A percentile compares a stretch with the other conserved stretches of the same genome.
Evolutionary conservation across 2,888 invertebrate species (phyloP).

Genomic region (Netelia melanura): DNA sequence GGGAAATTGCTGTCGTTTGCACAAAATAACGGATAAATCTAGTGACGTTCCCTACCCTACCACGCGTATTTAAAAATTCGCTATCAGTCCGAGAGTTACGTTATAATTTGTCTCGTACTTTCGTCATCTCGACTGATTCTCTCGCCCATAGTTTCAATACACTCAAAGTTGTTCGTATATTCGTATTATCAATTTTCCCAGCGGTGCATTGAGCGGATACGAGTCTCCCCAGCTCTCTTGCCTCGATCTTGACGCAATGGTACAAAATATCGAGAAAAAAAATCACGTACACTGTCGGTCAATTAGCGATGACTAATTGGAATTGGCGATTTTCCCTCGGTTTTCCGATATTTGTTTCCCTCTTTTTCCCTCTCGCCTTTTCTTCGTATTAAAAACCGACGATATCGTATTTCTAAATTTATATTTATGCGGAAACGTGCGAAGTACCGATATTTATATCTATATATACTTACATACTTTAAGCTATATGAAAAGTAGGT

Average conservation of each 20-base stretch:
- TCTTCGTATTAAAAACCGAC: not conserved
- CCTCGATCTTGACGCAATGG: slow-evolving; percentile 20
- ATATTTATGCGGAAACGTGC: not conserved
- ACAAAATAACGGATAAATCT: not conserved
- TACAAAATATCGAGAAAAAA: not conserved
- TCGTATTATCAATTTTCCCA: not conserved
- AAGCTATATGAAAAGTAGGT: not conserved
- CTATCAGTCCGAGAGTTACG: too few relatives aligned
- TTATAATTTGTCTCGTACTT: not conserved
- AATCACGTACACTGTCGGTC: not conserved
- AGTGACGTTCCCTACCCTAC: not conserved
- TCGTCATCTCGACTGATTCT: not conserved
- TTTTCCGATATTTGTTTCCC: not conserved
- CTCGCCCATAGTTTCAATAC: not conserved
- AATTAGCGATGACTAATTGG: slow-evolving; percentile 38
- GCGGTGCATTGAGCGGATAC: slow-evolving; percentile 2
- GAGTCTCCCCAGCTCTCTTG: not conserved
- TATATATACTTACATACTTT: not conserved
- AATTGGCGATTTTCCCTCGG: not conserved
- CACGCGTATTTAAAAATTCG: too few relatives aligned
- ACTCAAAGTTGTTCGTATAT: not conserved
- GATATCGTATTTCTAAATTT: not conserved
- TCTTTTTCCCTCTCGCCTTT: not conserved
- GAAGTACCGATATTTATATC: not conserved
- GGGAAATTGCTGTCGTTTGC: not conserved